Conservation (phyloP, 2,797 vertebrate species). For the Eulemur mongoz region DNA sequence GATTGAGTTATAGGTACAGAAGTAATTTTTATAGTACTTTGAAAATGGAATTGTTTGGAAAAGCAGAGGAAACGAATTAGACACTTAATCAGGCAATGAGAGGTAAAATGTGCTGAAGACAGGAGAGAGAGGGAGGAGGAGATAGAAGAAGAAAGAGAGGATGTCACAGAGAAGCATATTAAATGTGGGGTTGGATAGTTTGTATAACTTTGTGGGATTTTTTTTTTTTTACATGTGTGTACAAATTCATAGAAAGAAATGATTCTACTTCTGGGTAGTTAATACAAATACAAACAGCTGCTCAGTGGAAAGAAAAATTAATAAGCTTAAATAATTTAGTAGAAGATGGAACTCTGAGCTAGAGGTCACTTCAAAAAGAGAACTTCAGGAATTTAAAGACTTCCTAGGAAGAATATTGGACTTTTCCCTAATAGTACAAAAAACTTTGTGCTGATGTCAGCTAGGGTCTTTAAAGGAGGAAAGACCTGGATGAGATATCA, state of each 20-base stretch:
- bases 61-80: not conserved
- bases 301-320: not conserved
- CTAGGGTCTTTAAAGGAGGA: not conserved
- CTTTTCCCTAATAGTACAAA: not conserved
- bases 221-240: not conserved
- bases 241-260: not conserved
- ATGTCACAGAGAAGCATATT: not conserved
- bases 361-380: not conserved
- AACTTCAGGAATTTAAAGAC: not conserved
- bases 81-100: not conserved
- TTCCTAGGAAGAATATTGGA: not conserved
- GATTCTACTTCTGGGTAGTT: not conserved
- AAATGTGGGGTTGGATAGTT: accelerated
- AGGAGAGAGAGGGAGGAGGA: accelerated
- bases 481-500: not conserved
- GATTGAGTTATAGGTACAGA: not conserved
- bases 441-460: not conserved
- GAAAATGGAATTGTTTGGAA: not conserved
- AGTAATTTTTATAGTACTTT: not conserved
- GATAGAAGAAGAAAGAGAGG: not conserved
- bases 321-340: not conserved
- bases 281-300: not conserved
- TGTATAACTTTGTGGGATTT: not conserved
- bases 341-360: not conserved
- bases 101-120: not conserved